Base-by-base conservation (phyloP, 64 coral and sea anemone genomes). In the Dendronephthya gigantea region DNA sequence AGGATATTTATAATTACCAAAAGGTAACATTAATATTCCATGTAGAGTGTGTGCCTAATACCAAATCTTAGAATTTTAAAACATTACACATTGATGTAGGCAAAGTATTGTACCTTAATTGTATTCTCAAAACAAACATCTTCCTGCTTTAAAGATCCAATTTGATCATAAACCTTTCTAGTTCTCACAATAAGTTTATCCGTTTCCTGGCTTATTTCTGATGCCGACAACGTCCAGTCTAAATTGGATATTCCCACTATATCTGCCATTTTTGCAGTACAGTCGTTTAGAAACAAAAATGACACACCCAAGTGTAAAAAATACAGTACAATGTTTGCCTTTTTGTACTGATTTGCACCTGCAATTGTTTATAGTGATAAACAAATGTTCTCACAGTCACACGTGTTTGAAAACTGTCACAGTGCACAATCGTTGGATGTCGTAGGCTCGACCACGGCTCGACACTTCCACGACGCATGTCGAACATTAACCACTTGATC, bases 61-160 rank as follows among this genome's bases (percentile, higher is more conserved):
- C n/a, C 68, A 30, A 74, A 30, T 28, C 22, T 1, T 74, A 17
- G 30, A 25, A 4, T 4, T 25, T 13, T 17, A 13, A 11, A 30
- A 28, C 29, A 29, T 79, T 9, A 29, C 25, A 34, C 2, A 1
- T 3, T 15, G 9, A 1, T 34, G 25, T 28, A 34, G 32, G 37
- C 36, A 79, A n/a, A n/a, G n/a, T n/a, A n/a, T n/a, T 12, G 17
- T 37, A 79, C 72, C 72, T 79, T 79, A 15, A 79, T 34, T 79
- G 72, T 33, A 79, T 79, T 79, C 30, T 79, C 72, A 79, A 79
- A 79, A 39, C 72, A 79, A 79, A 79, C 72, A 36, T 79, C 72
- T 35, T 79, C 27, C 17, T 79, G 31, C 72, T 79, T 79, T 19
- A 79, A 79, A 36, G 72, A 34, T 15, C 72, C 72, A 79, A 79